Percentiles rank a stretch among this genome's conserved stretches.
Conservation (phyloP, 2,797 vertebrate species). For the Oreochromis grahami region DNA sequence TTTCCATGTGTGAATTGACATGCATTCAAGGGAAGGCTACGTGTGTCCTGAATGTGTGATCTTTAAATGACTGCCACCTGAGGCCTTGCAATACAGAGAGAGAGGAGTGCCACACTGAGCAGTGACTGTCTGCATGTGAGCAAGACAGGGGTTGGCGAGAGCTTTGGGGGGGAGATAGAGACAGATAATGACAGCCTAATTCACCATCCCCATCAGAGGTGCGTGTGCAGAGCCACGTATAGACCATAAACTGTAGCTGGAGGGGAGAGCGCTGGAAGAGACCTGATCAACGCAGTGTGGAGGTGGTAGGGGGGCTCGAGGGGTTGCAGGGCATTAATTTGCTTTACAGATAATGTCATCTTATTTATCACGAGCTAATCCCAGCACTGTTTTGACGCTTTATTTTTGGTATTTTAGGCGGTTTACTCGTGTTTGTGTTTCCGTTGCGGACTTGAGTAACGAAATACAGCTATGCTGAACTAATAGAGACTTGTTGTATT, state of each 20-base stretch:
- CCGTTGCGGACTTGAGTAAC: slow-evolving; percentile 4
- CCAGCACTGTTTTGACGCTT: slow-evolving; percentile 43
- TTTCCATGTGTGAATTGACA: slow-evolving; percentile 79
- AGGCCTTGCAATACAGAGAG: slow-evolving; percentile 67
- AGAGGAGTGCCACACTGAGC: slow-evolving; percentile 47
- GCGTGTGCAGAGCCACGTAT: slow-evolving; percentile 40
- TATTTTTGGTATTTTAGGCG: slow-evolving; percentile 41
- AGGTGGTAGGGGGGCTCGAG: slow-evolving; percentile 48
- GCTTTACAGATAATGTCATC: slow-evolving; percentile 55
- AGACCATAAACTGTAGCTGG: slow-evolving; percentile 55
- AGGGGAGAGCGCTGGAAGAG: slow-evolving; percentile 56
- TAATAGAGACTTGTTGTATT: background rate
- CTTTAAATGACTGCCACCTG: slow-evolving; percentile 83
- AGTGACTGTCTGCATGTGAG: slow-evolving; percentile 43
- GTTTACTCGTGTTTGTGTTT: slow-evolving; percentile 31
- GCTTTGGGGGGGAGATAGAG: slow-evolving; percentile 54
- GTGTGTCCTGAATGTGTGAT: slow-evolving; percentile 77
- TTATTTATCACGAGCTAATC: slow-evolving; percentile 49
- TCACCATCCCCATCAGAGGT: slow-evolving; percentile 51
- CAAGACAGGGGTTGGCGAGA: slow-evolving; percentile 12
- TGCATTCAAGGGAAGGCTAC: slow-evolving; percentile 64
- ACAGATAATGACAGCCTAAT: slow-evolving; percentile 70
- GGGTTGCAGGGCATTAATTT: slow-evolving; percentile 55
- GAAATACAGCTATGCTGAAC: background rate
- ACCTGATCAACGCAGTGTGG: slow-evolving; percentile 54